phyloP scores from a whole-genome alignment of 1,140 invertebrate genomes.

The Hypothenemus hampei region DNA sequence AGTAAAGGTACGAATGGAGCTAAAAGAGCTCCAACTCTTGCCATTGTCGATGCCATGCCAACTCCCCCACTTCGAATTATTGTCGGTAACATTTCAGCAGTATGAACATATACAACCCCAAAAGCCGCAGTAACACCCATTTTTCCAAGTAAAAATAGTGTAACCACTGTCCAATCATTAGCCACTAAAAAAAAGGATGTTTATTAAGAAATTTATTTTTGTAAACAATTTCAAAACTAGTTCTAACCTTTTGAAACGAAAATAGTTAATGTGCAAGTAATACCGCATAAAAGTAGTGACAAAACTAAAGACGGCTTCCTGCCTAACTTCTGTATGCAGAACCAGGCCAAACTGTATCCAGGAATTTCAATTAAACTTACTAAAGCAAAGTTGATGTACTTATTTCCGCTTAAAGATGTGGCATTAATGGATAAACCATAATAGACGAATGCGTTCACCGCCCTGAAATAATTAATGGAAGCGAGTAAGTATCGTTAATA shows the following conservation, averaged over 20 bases:
- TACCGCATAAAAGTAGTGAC: constrained; percentile 51
- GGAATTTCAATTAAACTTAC: constrained; percentile 59
- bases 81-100: constrained; percentile 61
- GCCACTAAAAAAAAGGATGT: not conserved
- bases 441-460: constrained; percentile 64
- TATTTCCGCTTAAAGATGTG: constrained; percentile 60
- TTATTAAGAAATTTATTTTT: too few relatives aligned
- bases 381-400: constrained; percentile 56
- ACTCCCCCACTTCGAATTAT: constrained; percentile 54
- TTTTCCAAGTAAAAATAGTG: constrained; percentile 60
- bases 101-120: constrained; percentile 57
- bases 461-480: constrained; percentile 49
- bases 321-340: constrained; percentile 52
- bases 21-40: constrained; percentile 56
- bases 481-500: too few relatives aligned
- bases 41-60: constrained; percentile 55
- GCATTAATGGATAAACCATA: constrained; percentile 69
- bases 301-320: constrained; percentile 39
- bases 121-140: constrained; percentile 58
- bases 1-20: constrained; percentile 58
- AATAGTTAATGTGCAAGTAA: constrained; percentile 51
- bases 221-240: not conserved
- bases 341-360: constrained; percentile 52
- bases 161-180: constrained; percentile 48
- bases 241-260: constrained; percentile 36